Evolutionary conservation across 2,797 vertebrate genomes (phyloP).

Genomic region (Sciaenops ocellatus): DNA sequence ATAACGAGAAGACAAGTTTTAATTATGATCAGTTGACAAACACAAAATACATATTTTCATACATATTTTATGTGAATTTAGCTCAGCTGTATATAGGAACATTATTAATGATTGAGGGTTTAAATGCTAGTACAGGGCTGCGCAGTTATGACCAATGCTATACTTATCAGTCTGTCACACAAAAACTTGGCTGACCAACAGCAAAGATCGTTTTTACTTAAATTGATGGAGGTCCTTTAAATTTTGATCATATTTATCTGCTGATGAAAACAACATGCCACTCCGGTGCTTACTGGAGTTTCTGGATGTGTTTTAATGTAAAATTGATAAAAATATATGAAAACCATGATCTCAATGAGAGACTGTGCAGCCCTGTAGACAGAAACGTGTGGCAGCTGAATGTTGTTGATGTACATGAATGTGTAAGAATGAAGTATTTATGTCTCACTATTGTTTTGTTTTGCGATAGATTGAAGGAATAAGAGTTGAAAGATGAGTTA

Average conservation of each 20-base stretch:
- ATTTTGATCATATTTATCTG: neutral
- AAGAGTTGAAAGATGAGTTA: conserved; percentile 14
- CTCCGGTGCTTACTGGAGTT: neutral
- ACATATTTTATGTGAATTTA: neutral
- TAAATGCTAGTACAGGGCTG: neutral
- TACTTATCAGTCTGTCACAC: neutral
- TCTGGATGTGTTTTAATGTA: neutral
- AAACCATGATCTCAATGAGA: conserved; percentile 1
- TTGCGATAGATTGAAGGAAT: conserved; percentile 22
- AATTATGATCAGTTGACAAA: neutral
- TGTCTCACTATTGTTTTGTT: conserved; percentile 31
- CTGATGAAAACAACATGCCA: neutral
- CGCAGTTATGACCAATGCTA: neutral
- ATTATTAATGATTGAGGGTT: neutral
- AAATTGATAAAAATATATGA: neutral
- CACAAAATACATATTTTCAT: neutral
- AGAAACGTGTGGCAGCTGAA: conserved; percentile 52
- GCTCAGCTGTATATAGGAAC: neutral
- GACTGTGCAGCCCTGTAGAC: conserved; percentile 34
- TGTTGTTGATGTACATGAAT: conserved; percentile 56
- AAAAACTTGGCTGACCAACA: neutral
- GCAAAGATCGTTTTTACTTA: neutral
- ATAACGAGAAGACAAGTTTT: neutral
- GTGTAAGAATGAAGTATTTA: conserved; percentile 45
- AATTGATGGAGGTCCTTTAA: conserved; percentile 7